Evolutionary conservation across 1,140 invertebrate genomes (phyloP).

Genomic region (Cardiocondyla obscurior): DNA sequence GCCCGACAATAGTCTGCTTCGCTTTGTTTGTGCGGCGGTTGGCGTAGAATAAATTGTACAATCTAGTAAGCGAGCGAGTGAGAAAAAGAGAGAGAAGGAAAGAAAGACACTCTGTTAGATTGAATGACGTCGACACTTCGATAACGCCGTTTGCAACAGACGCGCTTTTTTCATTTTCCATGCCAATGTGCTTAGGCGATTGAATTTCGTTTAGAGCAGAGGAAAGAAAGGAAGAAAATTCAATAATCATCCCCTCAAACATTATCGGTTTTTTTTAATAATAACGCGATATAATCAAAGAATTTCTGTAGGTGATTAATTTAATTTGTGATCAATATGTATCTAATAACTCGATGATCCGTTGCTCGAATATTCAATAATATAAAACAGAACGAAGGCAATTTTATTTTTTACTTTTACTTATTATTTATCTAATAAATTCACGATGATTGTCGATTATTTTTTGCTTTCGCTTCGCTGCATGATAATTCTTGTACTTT

Average conservation of each 20-base stretch:
- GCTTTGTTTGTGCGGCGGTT: slow-evolving; percentile 32
- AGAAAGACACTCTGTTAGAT: slow-evolving; percentile 33
- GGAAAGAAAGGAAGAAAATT: background rate
- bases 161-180: slow-evolving; percentile 31
- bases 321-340: background rate
- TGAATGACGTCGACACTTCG: slow-evolving; percentile 53
- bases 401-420: background rate
- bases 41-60: slow-evolving; percentile 60
- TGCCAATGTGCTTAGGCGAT: background rate
- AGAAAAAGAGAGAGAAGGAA: background rate
- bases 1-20: background rate
- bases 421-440: background rate
- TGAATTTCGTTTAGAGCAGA: background rate
- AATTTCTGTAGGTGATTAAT: no score
- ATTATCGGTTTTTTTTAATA: background rate
- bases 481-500: slow-evolving; percentile 24
- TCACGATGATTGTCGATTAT: background rate
- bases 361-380: background rate
- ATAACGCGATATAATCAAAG: background rate
- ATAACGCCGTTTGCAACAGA: background rate
- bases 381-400: background rate
- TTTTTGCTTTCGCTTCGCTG: background rate
- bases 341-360: background rate
- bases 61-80: slow-evolving; percentile 10
- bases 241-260: slow-evolving; percentile 5